Conservation (phyloP, 23 tunicate species). For the Botrylloides violaceus region DNA sequence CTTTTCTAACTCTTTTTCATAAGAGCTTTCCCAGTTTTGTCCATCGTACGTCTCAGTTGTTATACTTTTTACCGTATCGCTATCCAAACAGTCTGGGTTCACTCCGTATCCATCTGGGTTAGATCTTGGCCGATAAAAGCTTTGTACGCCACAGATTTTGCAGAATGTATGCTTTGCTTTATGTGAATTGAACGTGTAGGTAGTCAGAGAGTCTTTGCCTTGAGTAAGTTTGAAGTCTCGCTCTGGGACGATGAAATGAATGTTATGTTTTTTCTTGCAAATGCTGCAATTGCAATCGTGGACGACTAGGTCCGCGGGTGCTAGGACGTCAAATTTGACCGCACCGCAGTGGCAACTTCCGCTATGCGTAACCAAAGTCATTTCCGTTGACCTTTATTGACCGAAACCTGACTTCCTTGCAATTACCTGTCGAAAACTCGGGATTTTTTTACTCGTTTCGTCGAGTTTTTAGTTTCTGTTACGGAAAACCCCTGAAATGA, state of each 20-base stretch:
- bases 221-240: slow-evolving; percentile 34
- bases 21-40: slow-evolving; percentile 67
- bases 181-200: slow-evolving; percentile 84
- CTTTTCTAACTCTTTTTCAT: slow-evolving; percentile 44
- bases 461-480: too few relatives aligned
- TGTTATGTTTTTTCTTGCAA: slow-evolving; percentile 68
- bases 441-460: too few relatives aligned
- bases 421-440: too few relatives aligned
- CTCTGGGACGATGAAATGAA: slow-evolving; percentile 79
- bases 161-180: slow-evolving; percentile 84
- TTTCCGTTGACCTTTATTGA: too few relatives aligned
- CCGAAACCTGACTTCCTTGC: too few relatives aligned
- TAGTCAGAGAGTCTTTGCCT: slow-evolving; percentile 50
- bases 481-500: too few relatives aligned
- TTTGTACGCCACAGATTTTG: slow-evolving; percentile 86
- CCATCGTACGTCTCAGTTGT: slow-evolving; percentile 66
- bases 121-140: slow-evolving; percentile 83
- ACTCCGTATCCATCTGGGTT: slow-evolving; percentile 97
- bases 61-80: slow-evolving; percentile 57
- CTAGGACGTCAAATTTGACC: slow-evolving; percentile 66
- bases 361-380: slow-evolving; percentile 30
- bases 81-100: slow-evolving; percentile 72
- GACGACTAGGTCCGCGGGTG: slow-evolving; percentile 38
- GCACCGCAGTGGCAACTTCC: slow-evolving; percentile 88
- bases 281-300: slow-evolving; percentile 94